These are phyloP conservation scores for Leucoraja erinaceus DNA, from an alignment of 2,113 vertebrate species.

Conservation along the genomic window DNA sequence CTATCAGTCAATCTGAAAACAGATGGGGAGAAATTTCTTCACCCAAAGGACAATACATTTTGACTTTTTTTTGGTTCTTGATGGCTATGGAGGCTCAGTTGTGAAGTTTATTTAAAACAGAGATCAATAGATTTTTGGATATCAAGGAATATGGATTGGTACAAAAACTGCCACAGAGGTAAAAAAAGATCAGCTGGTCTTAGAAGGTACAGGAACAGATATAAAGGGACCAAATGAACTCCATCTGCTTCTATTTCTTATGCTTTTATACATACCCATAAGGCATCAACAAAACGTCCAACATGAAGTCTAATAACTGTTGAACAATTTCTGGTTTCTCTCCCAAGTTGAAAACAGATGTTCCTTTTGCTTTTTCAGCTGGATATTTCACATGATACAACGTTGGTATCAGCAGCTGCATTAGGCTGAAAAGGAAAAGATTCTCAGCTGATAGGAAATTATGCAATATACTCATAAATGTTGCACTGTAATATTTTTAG, in stretches of 20 bases:
- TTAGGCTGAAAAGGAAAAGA: conserved; percentile 69
- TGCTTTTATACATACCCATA: conserved; percentile 72
- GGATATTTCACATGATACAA: conserved; percentile 96
- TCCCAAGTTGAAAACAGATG: conserved; percentile 81
- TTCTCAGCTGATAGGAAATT: background rate
- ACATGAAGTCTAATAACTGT: conserved; percentile 94
- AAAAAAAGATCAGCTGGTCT: too few species aligned
- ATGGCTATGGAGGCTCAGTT: too few species aligned
- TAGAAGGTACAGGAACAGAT: too few species aligned
- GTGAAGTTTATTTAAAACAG: too few species aligned
- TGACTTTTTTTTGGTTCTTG: too few species aligned
- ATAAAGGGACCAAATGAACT: too few species aligned
- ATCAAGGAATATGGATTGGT: too few species aligned
- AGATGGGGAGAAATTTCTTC: too few species aligned
- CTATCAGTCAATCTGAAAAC: too few species aligned
- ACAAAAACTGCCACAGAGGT: too few species aligned
- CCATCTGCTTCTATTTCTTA: too few species aligned
- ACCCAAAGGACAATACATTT: background rate
- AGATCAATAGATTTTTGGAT: too few species aligned
- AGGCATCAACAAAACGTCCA: conserved; percentile 96
- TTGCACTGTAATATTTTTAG: background rate
- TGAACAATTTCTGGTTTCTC: conserved; percentile 97
- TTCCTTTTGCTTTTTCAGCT: conserved; percentile 71
- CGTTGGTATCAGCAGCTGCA: conserved; percentile 95
- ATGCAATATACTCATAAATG: background rate